Conservation (phyloP, 2,113 vertebrate species). For the Rostratula benghalensis region DNA sequence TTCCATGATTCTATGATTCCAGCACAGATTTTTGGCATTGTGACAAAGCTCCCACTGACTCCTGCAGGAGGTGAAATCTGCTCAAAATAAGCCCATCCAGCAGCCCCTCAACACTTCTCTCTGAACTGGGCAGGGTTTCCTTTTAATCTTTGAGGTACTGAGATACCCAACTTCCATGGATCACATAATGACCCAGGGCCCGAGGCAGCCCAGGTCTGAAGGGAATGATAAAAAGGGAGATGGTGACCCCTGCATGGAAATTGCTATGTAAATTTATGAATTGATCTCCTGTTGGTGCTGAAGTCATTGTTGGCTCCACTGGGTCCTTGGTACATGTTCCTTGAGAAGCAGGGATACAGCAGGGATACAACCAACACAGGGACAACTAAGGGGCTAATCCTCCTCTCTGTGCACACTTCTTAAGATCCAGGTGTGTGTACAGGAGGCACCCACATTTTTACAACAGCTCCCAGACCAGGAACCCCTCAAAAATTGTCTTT, state of each 20-base stretch:
- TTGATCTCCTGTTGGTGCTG: not conserved
- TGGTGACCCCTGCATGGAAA: not conserved
- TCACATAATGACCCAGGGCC: not conserved
- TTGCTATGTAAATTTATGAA: not conserved
- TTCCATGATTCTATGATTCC: not conserved
- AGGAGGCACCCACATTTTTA: not conserved
- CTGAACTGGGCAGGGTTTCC: not conserved
- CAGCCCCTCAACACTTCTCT: not conserved
- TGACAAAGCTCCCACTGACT: not conserved
- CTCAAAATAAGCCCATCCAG: not conserved
- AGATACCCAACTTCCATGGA: not conserved
- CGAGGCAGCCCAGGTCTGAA: not conserved
- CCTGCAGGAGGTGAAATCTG: not conserved
- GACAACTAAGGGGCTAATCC: not conserved
- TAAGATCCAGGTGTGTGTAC: not conserved
- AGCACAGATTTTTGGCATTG: not conserved
- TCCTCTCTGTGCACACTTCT: not conserved
- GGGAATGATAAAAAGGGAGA: slow-evolving; percentile 4
- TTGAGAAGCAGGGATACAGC: not conserved
- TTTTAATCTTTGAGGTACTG: slow-evolving; percentile 19
- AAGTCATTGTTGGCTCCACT: not conserved
- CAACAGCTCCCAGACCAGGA: not conserved
- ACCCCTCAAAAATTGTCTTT: not conserved
- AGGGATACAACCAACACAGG: not conserved
- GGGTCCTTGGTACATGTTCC: not conserved